Base-by-base conservation (phyloP, 2,888 invertebrate species). In the Ochropacha duplaris region DNA sequence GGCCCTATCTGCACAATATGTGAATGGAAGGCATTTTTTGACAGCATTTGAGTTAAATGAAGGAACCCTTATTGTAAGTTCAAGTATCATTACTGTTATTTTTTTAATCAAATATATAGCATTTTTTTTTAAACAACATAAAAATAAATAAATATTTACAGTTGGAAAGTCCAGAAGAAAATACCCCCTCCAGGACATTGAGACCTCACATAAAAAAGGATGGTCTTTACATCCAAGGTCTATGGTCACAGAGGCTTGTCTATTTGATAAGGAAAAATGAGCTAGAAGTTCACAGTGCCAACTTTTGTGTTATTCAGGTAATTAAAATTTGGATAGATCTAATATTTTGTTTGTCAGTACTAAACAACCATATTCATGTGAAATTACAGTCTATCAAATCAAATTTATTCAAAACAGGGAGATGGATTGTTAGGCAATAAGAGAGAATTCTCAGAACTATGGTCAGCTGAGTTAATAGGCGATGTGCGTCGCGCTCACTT, bases 151-250 rank as follows among this genome's bases (percentile, higher is more conserved):
- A 31, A 31, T n/a, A 6, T 36, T 57, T 79, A 83, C 54, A 93
- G 93, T 76, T 93, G 58, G 92, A 93, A 78, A 88, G 90, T 65
- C 91, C 92, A 22, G 93, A 91, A 69, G 91, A 91, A 69, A 83
- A 85, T 44, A 81, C 84, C 14, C 89, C 92, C 55, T 86, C 90
- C 4, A 82, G 88, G 68, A 89, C 88, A 9, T 62, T 92, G 4
- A 80, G 84, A 49, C 90, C 92, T 19, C 72, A 77, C 49, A 84
- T 92, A 58, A 88, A 87, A 62, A 90, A 88, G 54, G 90, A 91
- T 76, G 82, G 84, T 2, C 64, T 77, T 12, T 93, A 89, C 57
- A 78, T 82, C 9, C 90, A 88, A 71, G 90, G 91, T 0, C 65
- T 93, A 16, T 93, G 92, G 91, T 88, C 92, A 4, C 90, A 90